Evolutionary conservation across 1,140 invertebrate genomes (phyloP), one percentile per base, ranked within the genome.

Genomic region (Diabrotica virgifera): DNA sequence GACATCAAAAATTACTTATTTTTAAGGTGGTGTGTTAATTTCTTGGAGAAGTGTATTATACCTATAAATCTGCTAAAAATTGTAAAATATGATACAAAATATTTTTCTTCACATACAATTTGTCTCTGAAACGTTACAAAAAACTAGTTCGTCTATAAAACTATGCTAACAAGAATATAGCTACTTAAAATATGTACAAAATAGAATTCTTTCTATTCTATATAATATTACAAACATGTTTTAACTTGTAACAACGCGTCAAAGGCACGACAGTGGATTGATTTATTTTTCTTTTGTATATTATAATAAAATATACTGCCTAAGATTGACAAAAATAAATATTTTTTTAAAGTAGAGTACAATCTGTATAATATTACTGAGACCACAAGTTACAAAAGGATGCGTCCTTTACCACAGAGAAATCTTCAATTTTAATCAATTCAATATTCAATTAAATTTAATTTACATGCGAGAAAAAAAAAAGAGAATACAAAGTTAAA

Each of bases 181-280:
- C 40, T 46, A 46, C 40, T 53, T 65, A 66, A 62, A 36, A 64
- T 67, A 70, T 70, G 65, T 70, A 67, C 65, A 70, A 59, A 62
- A 64, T 62, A 57, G 13, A 61, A 46, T 46, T 46, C n/a, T 60
- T 66, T 64, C 56, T 70, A 59, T 56, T 64, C 63, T 66, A 69
- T 66, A 67, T 64, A 70, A 70, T 70, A 63, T 70, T 70, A 70
- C 68, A 70, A 67, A 51, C 40, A 46, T 55, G 36, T 54, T 69
- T 50, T 67, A 65, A 63, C 40, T 46, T 46, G 59, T 67, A 67
- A 67, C 65, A 67, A 69, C 52, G 52, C 59, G 52, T 69, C 65
- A 70, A 46, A 70, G 68, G 68, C 68, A 70, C 68, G 61, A 63
- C 35, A 50, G 36, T 50, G 38, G 24, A 13, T 24, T 24, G 24